A percentile compares a stretch with the other conserved stretches of the same genome.
Evolutionary conservation across 1,140 invertebrate genomes (phyloP).

Genomic region (Drosophila insularis): DNA sequence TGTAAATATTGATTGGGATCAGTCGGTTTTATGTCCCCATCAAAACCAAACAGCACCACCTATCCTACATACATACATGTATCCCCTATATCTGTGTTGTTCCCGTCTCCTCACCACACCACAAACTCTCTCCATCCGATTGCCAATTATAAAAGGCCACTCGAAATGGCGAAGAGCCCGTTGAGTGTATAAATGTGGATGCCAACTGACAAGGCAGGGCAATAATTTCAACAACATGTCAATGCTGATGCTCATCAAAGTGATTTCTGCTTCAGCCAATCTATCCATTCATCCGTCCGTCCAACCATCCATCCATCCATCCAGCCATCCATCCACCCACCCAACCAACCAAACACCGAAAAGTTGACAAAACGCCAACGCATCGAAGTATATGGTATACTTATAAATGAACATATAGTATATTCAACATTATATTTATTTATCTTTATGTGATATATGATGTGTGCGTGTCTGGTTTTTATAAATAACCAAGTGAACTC

Average conservation of each 20-base stretch:
- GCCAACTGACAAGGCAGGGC: constrained; percentile 65
- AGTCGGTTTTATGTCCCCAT: constrained; percentile 1
- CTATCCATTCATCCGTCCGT: constrained; percentile 1
- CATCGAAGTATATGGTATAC: constrained; percentile 31
- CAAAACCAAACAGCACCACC: constrained; percentile 4
- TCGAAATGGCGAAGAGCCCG: constrained; percentile 39
- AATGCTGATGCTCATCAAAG: constrained; percentile 76
- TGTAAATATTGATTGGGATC: constrained; percentile 21
- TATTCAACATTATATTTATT: constrained; percentile 15
- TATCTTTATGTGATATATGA: constrained; percentile 29
- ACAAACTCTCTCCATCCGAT: constrained; percentile 25
- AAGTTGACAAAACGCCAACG: constrained; percentile 73
- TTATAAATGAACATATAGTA: constrained; percentile 8
- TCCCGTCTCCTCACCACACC: constrained; percentile 17
- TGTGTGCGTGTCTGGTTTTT: constrained; percentile 71
- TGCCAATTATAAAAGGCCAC: constrained; percentile 69
- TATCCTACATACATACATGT: neutral
- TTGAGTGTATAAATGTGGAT: constrained; percentile 70
- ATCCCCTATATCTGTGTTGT: too few species aligned
- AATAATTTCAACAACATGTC: constrained; percentile 77
- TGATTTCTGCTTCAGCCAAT: constrained; percentile 54
- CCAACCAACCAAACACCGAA: constrained; percentile 22
- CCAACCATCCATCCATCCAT: constrained; percentile 3
- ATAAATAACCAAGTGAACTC: constrained; percentile 67
- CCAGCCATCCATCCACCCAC: neutral